Percentiles rank a stretch among this genome's conserved stretches.
Evolutionary conservation across 2,888 invertebrate genomes (phyloP).

Genomic region (Malthinus seriepunctatus): DNA sequence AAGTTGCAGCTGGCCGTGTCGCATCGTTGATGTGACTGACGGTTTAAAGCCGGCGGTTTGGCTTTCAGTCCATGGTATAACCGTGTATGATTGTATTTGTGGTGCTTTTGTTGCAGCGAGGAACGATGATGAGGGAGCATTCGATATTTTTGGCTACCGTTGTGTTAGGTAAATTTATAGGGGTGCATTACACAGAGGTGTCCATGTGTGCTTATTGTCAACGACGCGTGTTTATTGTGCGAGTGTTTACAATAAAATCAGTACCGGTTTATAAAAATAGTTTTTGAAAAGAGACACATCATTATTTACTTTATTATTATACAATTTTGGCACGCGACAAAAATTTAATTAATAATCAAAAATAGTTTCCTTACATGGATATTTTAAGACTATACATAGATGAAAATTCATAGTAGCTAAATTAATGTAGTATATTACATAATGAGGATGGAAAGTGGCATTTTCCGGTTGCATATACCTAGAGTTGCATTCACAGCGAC

Average conservation of each 20-base stretch:
- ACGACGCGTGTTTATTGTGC: constrained; percentile 49
- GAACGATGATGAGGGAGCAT: constrained; percentile 15
- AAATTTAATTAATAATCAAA: too few relatives aligned
- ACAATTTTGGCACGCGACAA: too few relatives aligned
- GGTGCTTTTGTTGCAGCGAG: constrained; percentile 23
- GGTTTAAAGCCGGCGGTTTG: constrained; percentile 24
- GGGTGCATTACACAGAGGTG: constrained; percentile 48
- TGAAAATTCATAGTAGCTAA: too few relatives aligned
- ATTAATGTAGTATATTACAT: too few relatives aligned
- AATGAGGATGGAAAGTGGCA: too few relatives aligned
- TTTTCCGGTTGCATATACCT: too few relatives aligned
- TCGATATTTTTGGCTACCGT: constrained; percentile 20
- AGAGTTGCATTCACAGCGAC: too few relatives aligned
- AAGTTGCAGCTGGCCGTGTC: constrained; percentile 24
- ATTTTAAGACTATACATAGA: too few relatives aligned
- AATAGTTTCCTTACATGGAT: too few relatives aligned
- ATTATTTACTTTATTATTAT: too few relatives aligned
- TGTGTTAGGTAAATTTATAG: constrained; percentile 17
- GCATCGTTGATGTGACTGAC: constrained; percentile 21
- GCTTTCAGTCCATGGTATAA: constrained; percentile 20
- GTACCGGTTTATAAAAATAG: neutral
- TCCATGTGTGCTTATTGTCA: constrained; percentile 52
- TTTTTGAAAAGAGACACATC: too few relatives aligned
- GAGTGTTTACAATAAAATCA: constrained; percentile 17
- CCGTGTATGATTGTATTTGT: constrained; percentile 23